These are phyloP conservation scores for Motacilla alba DNA, from an alignment of 2,113 vertebrate species.

Conservation along the genomic window DNA sequence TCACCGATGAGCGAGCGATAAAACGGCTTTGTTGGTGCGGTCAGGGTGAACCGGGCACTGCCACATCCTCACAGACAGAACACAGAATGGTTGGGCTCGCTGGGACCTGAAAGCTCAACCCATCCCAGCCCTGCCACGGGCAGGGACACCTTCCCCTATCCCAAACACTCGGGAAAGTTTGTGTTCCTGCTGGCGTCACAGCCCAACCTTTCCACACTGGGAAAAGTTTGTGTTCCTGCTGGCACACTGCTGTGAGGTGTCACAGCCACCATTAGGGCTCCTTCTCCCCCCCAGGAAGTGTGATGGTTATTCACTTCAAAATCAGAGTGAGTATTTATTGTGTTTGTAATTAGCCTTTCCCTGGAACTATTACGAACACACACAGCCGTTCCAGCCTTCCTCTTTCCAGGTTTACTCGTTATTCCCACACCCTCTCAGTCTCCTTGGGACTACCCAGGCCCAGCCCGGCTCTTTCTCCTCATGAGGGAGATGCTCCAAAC, in stretches of 20 bases:
- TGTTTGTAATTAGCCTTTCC: not conserved
- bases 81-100: not conserved
- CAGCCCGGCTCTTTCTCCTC: not conserved
- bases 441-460: not conserved
- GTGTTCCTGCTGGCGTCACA: not conserved
- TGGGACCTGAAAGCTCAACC: not conserved
- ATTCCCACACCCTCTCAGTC: not conserved
- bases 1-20: not conserved
- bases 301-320: not conserved
- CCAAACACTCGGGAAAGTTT: not conserved
- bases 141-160: not conserved
- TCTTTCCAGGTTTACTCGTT: fast-evolving
- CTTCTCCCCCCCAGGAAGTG: not conserved
- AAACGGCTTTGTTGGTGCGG: not conserved
- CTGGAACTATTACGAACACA: too few species aligned
- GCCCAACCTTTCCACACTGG: too few species aligned
- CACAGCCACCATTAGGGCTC: fast-evolving
- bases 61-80: not conserved
- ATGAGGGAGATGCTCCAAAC: not conserved
- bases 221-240: not conserved
- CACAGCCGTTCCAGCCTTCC: fast-evolving
- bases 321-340: not conserved
- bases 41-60: not conserved
- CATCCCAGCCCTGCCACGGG: not conserved
- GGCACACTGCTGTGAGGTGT: fast-evolving